Evolutionary conservation across 2,113 vertebrate species (phyloP), one percentile per base, ranked within the genome.

Genomic region (Heteronetta atricapilla): DNA sequence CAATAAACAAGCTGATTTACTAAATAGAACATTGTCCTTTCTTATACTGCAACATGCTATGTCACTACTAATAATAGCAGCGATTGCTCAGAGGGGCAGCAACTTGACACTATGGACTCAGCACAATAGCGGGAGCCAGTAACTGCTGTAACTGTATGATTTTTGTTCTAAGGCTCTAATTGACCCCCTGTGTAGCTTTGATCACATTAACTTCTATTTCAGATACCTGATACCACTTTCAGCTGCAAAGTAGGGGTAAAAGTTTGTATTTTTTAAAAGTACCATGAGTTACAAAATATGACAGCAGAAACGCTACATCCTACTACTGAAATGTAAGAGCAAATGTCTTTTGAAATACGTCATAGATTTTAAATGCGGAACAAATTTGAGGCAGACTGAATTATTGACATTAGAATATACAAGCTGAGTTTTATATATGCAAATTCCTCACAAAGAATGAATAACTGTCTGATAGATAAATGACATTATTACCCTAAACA

Each of bases 41-140:
- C 38, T 6, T 0, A 0, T 52, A 7, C 55, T 7, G 22, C 46
- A 23, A 3, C 4, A 33, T 0, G 8, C 28, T 19, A 2, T 2
- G 34, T 23, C 40, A 19, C 42, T 2, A 9, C 21, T 11, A 3
- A 46, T 2, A 18, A 23, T 5, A n/a, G 36, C 42, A 36, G 76
- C 29, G 9, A 21, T 1, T 22, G 53, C 89, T 48, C 21, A 19
- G 38, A 8, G 21, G 21, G 29, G 63, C 6, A 5, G 38, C 29
- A 69, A 3, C 66, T 10, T 3, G 14, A 18, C 25, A 2, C 36
- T 14, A 4, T 2, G 42, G 38, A 28, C 74, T 25, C 31, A 10
- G 53, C 8, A 4, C 11, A 33, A 33, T 4, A 4, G 5, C 9
- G 63, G 63, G 34, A 52, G 25, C 52, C 25, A 19, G 2, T 8